Percentiles rank a stretch among this genome's conserved stretches.
phyloP scores from a whole-genome alignment of 1,140 invertebrate species.

The Neodiprion pinetum region DNA sequence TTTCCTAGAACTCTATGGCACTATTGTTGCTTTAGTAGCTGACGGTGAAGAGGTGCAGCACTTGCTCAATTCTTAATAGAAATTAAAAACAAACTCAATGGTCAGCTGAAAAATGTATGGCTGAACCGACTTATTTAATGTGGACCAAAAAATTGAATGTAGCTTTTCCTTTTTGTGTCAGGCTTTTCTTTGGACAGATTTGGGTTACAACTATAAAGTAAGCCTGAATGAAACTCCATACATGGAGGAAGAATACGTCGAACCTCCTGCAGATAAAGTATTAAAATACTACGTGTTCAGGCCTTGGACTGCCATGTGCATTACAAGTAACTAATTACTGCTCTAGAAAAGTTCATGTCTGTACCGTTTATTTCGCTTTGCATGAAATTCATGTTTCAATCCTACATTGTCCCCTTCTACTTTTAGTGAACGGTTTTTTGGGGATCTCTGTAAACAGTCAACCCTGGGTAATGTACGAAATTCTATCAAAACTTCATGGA shows the following conservation, averaged over 20 bases:
- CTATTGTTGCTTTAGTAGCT: not conserved
- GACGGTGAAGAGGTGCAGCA: not conserved
- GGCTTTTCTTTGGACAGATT: not conserved
- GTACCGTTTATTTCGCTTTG: too few species aligned
- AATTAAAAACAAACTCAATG: not conserved
- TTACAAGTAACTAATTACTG: not conserved
- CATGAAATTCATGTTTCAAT: too few species aligned
- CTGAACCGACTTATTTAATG: too few species aligned
- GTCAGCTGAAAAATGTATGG: too few species aligned
- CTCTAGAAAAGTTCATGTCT: too few species aligned
- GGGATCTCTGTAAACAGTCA: not conserved
- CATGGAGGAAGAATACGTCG: not conserved
- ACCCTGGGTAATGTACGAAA: not conserved
- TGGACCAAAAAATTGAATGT: too few species aligned
- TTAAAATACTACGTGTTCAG: not conserved
- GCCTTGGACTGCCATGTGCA: not conserved
- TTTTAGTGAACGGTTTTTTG: not conserved
- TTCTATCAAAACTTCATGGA: not conserved
- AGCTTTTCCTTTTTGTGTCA: not conserved
- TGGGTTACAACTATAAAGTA: constrained; percentile 1
- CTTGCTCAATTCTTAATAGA: not conserved
- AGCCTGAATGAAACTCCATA: not conserved
- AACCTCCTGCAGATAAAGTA: not conserved
- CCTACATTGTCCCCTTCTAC: too few species aligned
- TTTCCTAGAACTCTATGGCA: not conserved